Evolutionary conservation across 1,140 invertebrate genomes (phyloP).

Genomic region (Apis cerana): DNA sequence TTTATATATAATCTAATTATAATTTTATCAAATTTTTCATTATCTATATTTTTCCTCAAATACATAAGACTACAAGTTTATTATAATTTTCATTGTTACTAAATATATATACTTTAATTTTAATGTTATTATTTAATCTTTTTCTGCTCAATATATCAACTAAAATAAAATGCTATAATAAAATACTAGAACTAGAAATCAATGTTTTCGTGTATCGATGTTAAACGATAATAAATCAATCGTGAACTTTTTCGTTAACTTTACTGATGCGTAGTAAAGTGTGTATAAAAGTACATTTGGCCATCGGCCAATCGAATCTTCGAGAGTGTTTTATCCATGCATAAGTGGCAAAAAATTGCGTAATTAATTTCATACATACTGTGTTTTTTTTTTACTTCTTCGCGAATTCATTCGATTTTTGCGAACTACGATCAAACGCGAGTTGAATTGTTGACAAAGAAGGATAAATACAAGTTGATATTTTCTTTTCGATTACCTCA

Average conservation of each 20-base stretch:
- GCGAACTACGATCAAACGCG: background rate
- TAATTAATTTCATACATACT: background rate
- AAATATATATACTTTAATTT: too few relatives aligned
- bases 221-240: background rate
- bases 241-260: background rate
- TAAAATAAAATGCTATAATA: too few relatives aligned
- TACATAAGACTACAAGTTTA: too few relatives aligned
- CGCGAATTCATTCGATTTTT: background rate
- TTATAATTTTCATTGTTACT: too few relatives aligned
- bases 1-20: too few relatives aligned
- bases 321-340: background rate
- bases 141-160: too few relatives aligned
- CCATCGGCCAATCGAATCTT: background rate
- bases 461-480: too few relatives aligned
- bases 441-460: background rate
- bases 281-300: slow-evolving; percentile 8
- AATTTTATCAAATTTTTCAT: too few relatives aligned
- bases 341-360: background rate
- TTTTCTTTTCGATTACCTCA: too few relatives aligned
- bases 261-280: background rate
- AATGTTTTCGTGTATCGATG: background rate
- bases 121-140: too few relatives aligned
- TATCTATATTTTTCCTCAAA: too few relatives aligned
- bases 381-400: background rate
- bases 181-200: background rate